Percentiles rank a stretch among this genome's conserved stretches.
phyloP scores from a whole-genome alignment of 2,888 invertebrate genomes.

The Aromia moschata region DNA sequence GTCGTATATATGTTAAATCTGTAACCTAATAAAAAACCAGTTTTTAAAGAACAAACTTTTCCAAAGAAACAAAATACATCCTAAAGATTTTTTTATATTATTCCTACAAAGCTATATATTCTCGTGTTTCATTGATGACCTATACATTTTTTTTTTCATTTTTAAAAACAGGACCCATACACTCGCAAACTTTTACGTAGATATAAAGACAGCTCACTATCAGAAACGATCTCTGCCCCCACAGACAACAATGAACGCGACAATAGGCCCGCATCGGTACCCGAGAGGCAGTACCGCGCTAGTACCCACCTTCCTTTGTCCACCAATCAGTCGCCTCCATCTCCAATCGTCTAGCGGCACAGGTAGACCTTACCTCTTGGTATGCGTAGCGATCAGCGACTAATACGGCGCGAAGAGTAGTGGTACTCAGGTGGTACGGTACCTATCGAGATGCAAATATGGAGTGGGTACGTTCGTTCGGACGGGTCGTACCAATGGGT shows the following conservation, averaged over 20 bases:
- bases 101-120: too few relatives aligned
- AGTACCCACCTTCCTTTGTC: conserved; percentile 25
- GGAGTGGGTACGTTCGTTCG: neutral
- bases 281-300: conserved; percentile 25
- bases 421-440: conserved; percentile 1
- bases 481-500: neutral
- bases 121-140: too few relatives aligned
- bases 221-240: neutral
- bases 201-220: too few relatives aligned
- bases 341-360: conserved; percentile 19
- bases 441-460: neutral
- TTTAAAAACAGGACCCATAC: too few relatives aligned
- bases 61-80: too few relatives aligned
- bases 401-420: neutral
- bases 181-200: too few relatives aligned
- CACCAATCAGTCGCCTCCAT: conserved; percentile 18
- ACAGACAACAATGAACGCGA: conserved; percentile 22
- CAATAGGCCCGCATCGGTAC: conserved; percentile 15
- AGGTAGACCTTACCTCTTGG: conserved; percentile 11
- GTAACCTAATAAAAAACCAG: too few relatives aligned
- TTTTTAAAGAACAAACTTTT: too few relatives aligned
- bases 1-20: too few relatives aligned
- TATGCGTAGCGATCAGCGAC: neutral
- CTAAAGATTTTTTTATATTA: too few relatives aligned
- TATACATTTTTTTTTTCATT: too few relatives aligned